Conservation (phyloP, 1,140 invertebrate species). For the Sminthurides bifidus region DNA sequence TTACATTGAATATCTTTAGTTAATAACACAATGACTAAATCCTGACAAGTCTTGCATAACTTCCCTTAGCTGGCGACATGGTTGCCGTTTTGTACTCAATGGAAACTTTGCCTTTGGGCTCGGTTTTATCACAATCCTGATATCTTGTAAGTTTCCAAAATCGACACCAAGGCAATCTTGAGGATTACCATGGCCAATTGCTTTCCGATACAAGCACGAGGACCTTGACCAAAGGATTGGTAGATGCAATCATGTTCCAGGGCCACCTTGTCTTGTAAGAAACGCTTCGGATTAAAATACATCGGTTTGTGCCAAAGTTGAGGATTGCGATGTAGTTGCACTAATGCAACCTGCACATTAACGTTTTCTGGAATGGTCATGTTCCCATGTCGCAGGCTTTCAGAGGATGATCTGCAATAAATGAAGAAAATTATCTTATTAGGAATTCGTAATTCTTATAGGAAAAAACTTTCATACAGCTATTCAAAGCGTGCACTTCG, state of each 20-base stretch:
- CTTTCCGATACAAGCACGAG: slow-evolving; percentile 11
- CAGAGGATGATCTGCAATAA: background rate
- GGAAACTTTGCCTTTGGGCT: slow-evolving; percentile 1
- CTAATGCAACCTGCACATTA: slow-evolving; percentile 18
- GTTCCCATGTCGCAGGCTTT: background rate
- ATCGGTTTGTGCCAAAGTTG: slow-evolving; percentile 9
- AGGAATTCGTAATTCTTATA: background rate
- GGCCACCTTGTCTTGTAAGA: background rate
- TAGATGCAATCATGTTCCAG: background rate
- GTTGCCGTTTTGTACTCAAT: slow-evolving; percentile 22
- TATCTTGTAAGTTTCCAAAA: background rate
- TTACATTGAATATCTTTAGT: too few relatives aligned
- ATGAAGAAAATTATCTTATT: background rate
- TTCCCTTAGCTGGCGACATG: slow-evolving; percentile 13
- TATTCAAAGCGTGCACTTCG: background rate
- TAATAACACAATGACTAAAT: too few relatives aligned
- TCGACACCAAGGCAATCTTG: slow-evolving; percentile 1
- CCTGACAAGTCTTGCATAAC: background rate
- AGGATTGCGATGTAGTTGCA: slow-evolving; percentile 10
- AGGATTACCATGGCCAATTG: slow-evolving; percentile 13
- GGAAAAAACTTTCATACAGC: background rate
- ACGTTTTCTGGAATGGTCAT: slow-evolving; percentile 10
- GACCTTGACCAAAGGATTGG: slow-evolving; percentile 16
- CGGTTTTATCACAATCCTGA: background rate
- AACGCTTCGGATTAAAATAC: slow-evolving; percentile 15